Percentiles rank a stretch among this genome's conserved stretches.
phyloP scores from a whole-genome alignment of 2,888 invertebrate species.

The Netelia inedita region DNA sequence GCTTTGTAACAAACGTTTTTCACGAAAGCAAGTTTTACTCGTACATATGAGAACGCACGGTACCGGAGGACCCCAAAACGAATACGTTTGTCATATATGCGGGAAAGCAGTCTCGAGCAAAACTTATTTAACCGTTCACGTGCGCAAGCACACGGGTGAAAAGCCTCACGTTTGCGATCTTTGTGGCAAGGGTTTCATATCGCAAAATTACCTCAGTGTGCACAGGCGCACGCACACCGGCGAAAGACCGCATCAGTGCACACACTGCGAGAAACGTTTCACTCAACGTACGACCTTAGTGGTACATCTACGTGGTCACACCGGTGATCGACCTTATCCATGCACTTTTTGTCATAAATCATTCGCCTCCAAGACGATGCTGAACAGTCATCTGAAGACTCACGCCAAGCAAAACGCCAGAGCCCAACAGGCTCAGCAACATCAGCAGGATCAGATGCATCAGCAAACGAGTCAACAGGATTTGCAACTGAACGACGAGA shows the following conservation, averaged over 20 bases:
- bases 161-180: constrained; percentile 88
- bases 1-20: constrained; percentile 83
- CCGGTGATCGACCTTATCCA: constrained; percentile 83
- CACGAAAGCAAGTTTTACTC: constrained; percentile 82
- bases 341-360: constrained; percentile 83
- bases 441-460: constrained; percentile 65
- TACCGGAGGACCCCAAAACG: constrained; percentile 83
- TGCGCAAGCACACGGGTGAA: constrained; percentile 88
- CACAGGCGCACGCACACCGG: constrained; percentile 84
- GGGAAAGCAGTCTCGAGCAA: constrained; percentile 88
- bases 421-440: constrained; percentile 74
- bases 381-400: constrained; percentile 83
- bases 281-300: constrained; percentile 84
- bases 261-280: constrained; percentile 83
- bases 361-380: constrained; percentile 84
- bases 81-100: constrained; percentile 88
- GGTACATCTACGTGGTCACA: constrained; percentile 83
- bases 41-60: constrained; percentile 84
- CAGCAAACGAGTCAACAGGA: constrained; percentile 53
- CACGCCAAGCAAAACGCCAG: constrained; percentile 83
- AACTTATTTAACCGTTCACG: constrained; percentile 88
- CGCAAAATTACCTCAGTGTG: constrained; percentile 83
- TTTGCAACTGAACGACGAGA: constrained; percentile 64
- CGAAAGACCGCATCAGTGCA: constrained; percentile 83
- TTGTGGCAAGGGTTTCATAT: constrained; percentile 83